A percentile compares a stretch with the other conserved stretches of the same genome.
Evolutionary conservation across 2,797 vertebrate species (phyloP).

Genomic region (Podargus strigoides): DNA sequence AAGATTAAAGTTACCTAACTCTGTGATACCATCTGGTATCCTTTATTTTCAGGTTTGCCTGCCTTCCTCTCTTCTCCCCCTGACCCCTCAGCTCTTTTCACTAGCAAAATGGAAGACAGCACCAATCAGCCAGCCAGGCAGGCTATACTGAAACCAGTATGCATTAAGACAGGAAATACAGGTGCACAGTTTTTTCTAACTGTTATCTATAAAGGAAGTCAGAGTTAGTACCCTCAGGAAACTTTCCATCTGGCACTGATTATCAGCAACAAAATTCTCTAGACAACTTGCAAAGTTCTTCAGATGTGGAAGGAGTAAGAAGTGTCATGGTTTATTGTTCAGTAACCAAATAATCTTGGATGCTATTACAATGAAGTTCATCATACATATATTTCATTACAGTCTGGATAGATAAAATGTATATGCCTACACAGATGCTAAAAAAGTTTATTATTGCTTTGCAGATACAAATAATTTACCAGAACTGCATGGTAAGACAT

Average conservation of each 20-base stretch:
- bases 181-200: not conserved
- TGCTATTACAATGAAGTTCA: not conserved
- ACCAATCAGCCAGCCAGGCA: not conserved
- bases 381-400: not conserved
- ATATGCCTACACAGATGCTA: not conserved
- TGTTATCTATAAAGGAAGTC: not conserved
- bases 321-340: not conserved
- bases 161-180: not conserved
- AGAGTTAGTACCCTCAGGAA: not conserved
- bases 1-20: not conserved
- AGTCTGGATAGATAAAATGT: not conserved
- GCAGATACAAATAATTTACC: not conserved
- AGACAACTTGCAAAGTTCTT: not conserved
- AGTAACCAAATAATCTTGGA: not conserved
- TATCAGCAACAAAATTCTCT: not conserved
- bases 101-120: not conserved
- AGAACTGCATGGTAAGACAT: not conserved
- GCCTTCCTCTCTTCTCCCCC: not conserved
- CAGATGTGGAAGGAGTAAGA: not conserved
- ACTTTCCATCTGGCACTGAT: not conserved
- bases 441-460: not conserved
- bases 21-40: not conserved
- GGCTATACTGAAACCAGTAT: not conserved
- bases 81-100: not conserved
- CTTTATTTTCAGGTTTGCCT: not conserved